Conservation (phyloP, 2,888 invertebrate species). For the Tenthredo notha region DNA sequence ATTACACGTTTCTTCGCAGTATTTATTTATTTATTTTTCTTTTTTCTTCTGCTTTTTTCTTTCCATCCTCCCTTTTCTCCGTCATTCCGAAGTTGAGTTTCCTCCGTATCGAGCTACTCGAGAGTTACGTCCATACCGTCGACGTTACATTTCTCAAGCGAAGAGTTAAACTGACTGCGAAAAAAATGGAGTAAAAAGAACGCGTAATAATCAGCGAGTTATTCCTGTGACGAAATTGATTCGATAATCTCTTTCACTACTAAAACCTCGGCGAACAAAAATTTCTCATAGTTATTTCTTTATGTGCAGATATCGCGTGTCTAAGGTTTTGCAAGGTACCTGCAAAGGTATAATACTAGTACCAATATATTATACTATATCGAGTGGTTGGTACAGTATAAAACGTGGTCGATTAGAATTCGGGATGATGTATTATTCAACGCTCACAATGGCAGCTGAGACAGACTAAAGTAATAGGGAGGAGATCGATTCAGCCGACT, state of each 20-base stretch:
- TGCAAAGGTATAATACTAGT: not conserved
- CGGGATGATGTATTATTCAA: slow-evolving; percentile 22
- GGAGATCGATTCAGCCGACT: slow-evolving; percentile 24
- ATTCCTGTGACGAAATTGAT: not conserved
- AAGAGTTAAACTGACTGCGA: not conserved
- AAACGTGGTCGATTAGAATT: slow-evolving; percentile 29
- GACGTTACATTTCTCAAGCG: not conserved
- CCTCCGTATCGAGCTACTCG: not conserved
- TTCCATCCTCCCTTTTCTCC: not conserved
- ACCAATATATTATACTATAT: not conserved
- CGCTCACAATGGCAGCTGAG: slow-evolving; percentile 12
- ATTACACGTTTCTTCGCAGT: not conserved
- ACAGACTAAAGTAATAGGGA: slow-evolving; percentile 22
- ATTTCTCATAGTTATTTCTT: not conserved
- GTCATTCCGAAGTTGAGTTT: not conserved
- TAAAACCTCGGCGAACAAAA: not conserved
- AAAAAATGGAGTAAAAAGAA: not conserved
- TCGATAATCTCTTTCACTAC: not conserved
- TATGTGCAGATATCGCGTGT: not conserved
- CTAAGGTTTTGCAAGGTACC: not conserved
- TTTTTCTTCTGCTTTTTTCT: not conserved
- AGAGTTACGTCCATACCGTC: not conserved
- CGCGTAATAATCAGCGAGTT: not conserved
- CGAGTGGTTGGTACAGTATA: not conserved
- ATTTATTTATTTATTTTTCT: no score